Base-by-base conservation (phyloP, 2,888 invertebrate species). In the Erannis defoliaria region DNA sequence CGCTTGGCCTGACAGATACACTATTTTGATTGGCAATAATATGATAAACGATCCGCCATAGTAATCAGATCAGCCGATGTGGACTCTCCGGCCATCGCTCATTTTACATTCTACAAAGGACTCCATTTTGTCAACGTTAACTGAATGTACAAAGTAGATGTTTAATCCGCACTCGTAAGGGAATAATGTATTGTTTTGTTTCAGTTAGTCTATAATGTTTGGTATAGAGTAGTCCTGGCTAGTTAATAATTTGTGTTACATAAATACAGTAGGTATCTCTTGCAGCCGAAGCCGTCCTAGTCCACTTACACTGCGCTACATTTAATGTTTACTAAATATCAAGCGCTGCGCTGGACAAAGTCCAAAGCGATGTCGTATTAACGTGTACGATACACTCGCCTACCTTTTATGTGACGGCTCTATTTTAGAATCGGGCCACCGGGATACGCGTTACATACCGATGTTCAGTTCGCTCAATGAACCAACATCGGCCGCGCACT, bases 21-120 rank as follows among this genome's bases (percentile, higher is more conserved):
- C 92, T 92, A 93, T 93, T 93, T 93, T 93, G 93, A 93, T 92
- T 92, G 93, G 92, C 92, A 90, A 90, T 90, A 91, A 87, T 91
- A 88, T 89, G 88, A 91, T 89, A 85, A 88, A 89, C 83, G 89
- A 90, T 87, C 87, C 87, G 81, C 80, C 81, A 80, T 83, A 86
- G 88, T 89, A 85, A 86, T 88, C 85, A 86, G 82, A 88, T 88
- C 87, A 86, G 84, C 84, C 85, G 82, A 82, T 80, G 82, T 82
- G 78, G 82, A 82, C 82, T 77, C 82, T 77, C 81, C 84, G 85
- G 80, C 81, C 86, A 88, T 90, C 85, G 83, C 84, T 89, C 88
- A 88, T 86, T 82, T 81, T 73, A 81, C 81, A 84, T 87, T 86
- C 85, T 86, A 80, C 78, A 78, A 80, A 75, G 74, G 78, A 84